Percentiles rank a stretch among this genome's conserved stretches.
These are phyloP conservation scores for Hemicentrotus pulcherrimus DNA, from an alignment of 35 echinoderm and acorn worm genomes.

Conservation along the genomic window DNA sequence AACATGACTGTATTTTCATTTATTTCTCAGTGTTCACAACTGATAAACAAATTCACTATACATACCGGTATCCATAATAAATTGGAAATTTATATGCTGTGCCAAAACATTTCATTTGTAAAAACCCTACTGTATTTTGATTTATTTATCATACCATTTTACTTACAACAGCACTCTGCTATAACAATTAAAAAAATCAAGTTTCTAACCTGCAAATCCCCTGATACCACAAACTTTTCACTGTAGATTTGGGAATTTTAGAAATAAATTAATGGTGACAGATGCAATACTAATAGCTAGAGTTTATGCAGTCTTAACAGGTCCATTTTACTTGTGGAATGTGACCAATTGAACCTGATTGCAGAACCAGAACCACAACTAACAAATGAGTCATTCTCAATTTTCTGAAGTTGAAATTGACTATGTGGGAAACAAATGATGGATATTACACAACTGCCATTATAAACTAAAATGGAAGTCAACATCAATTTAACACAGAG, in stretches of 20 bases:
- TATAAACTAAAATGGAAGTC: too few species aligned
- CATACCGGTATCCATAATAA: neutral
- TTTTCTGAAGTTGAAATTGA: neutral
- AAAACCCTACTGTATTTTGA: neutral
- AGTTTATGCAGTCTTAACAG: neutral
- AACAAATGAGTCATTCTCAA: conserved; percentile 14
- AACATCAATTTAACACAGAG: too few species aligned
- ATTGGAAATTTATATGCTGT: neutral
- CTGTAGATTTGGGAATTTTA: neutral
- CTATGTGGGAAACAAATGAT: neutral
- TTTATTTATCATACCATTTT: neutral
- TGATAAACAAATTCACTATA: neutral
- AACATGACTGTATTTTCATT: neutral
- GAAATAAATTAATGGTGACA: neutral
- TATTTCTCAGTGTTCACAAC: neutral
- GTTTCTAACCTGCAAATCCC: neutral
- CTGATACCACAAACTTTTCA: neutral
- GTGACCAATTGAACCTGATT: neutral
- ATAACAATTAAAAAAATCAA: neutral
- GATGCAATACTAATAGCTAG: neutral
- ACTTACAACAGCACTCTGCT: neutral
- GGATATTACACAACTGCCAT: neutral
- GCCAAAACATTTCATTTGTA: neutral
- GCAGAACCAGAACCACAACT: neutral
- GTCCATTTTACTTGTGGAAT: conserved; percentile 6